Evolutionary conservation across 2,888 invertebrate species (phyloP).

Genomic region (Meliscaeva auricollis): DNA sequence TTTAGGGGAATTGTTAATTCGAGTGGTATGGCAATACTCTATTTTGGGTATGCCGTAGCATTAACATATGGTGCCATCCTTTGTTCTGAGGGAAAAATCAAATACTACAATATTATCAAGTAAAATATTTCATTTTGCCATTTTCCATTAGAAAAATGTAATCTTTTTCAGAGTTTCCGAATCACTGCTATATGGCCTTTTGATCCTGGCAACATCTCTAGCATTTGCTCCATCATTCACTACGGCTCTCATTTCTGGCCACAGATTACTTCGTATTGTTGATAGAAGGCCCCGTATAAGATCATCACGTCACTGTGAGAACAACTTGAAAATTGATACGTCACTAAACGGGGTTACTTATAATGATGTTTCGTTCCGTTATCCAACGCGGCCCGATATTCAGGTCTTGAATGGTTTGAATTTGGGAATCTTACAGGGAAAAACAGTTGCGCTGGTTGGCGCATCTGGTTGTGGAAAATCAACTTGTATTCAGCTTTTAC

Average conservation of each 20-base stretch:
- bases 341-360: slow-evolving; percentile 82
- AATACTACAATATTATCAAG: slow-evolving; percentile 89
- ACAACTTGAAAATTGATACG: slow-evolving; percentile 26
- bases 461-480: slow-evolving; percentile 93
- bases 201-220: slow-evolving; percentile 91
- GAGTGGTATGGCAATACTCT: slow-evolving; percentile 88
- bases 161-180: slow-evolving; percentile 88
- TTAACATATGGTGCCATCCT: slow-evolving; percentile 90
- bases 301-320: slow-evolving; percentile 84
- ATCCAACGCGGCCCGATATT: slow-evolving; percentile 90
- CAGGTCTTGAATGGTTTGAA: slow-evolving; percentile 89
- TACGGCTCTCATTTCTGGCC: slow-evolving; percentile 88
- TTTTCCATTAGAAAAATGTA: not conserved
- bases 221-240: slow-evolving; percentile 91
- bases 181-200: slow-evolving; percentile 89
- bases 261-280: slow-evolving; percentile 87
- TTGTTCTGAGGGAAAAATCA: slow-evolving; percentile 86
- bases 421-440: slow-evolving; percentile 87
- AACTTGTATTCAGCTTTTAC: slow-evolving; percentile 91
- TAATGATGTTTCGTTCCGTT: slow-evolving; percentile 88
- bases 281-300: slow-evolving; percentile 86
- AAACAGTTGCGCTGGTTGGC: slow-evolving; percentile 90
- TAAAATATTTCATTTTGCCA: slow-evolving; percentile 77
- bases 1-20: slow-evolving; percentile 89
- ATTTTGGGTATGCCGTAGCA: slow-evolving; percentile 89